Evolutionary conservation across 2,113 vertebrate genomes (phyloP).

Genomic region (Hystrix cristata): DNA sequence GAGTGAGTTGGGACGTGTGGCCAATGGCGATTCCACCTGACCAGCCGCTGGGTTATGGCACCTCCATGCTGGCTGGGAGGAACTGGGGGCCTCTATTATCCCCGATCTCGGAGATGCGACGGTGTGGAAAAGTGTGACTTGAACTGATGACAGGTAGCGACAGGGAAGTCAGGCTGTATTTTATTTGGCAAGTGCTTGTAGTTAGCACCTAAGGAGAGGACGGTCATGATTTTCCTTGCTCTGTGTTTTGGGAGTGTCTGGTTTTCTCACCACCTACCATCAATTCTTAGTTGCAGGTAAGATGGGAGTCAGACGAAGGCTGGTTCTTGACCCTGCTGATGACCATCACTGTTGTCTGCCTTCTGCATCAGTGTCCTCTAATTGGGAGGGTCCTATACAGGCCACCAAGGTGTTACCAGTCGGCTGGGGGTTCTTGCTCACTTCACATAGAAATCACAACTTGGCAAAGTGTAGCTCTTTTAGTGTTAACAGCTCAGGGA

Average conservation of each 20-base stretch:
- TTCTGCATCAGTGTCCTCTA: background rate
- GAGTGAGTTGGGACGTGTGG: rapidly evolving
- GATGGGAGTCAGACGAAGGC: too few relatives aligned
- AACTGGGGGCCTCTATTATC: background rate
- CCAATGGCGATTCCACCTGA: rapidly evolving
- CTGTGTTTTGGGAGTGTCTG: background rate
- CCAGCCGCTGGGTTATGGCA: background rate
- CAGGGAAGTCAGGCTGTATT: background rate
- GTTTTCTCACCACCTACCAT: background rate
- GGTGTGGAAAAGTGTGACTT: too few relatives aligned
- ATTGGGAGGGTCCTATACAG: background rate
- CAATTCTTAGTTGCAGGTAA: background rate
- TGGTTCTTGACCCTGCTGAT: background rate
- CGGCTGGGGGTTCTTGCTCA: background rate
- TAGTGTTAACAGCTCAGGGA: background rate
- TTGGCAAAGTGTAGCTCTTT: background rate
- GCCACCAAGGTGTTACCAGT: background rate
- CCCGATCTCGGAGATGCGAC: background rate
- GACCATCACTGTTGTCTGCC: background rate
- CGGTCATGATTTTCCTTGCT: background rate
- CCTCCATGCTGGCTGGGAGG: background rate
- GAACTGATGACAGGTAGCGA: background rate
- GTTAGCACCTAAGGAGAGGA: background rate
- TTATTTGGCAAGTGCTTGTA: background rate
- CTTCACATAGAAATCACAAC: background rate